phyloP scores from a whole-genome alignment of 2,888 invertebrate species.

The Temnothorax rugatulus region DNA sequence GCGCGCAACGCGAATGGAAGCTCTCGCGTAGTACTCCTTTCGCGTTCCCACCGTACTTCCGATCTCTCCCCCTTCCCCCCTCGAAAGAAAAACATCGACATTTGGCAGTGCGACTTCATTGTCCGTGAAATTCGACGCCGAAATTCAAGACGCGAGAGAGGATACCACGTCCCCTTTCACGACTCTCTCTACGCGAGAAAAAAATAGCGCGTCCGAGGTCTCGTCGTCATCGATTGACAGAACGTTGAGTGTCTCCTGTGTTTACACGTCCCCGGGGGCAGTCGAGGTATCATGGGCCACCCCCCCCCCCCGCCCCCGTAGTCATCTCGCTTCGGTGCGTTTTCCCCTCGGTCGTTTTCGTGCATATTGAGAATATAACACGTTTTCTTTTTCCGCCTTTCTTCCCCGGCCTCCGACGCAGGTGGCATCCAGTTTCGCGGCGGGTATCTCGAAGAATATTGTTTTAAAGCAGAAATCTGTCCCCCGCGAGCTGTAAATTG shows the following conservation, averaged over 20 bases:
- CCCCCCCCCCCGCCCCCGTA: constrained; percentile 25
- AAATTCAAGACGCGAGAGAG: constrained; percentile 48
- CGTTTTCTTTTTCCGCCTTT: constrained; percentile 43
- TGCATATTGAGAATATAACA: constrained; percentile 81
- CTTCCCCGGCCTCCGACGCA: constrained; percentile 24
- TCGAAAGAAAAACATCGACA: constrained; percentile 44
- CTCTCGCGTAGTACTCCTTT: constrained; percentile 37
- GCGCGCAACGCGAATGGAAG: constrained; percentile 35
- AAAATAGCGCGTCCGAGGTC: constrained; percentile 54
- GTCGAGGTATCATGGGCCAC: constrained; percentile 74
- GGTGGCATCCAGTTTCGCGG: constrained; percentile 65
- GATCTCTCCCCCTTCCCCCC: constrained; percentile 51
- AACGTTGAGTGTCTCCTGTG: constrained; percentile 79
- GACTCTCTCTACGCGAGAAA: not conserved
- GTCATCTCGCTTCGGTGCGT: constrained; percentile 66
- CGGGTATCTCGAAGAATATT: constrained; percentile 78
- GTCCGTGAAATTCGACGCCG: constrained; percentile 70
- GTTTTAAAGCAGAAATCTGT: constrained; percentile 85
- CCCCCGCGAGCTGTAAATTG: constrained; percentile 83
- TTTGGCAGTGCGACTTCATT: constrained; percentile 57
- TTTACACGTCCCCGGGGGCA: constrained; percentile 83
- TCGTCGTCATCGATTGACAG: constrained; percentile 79
- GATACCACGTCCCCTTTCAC: not conserved
- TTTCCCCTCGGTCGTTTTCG: constrained; percentile 67
- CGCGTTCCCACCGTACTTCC: constrained; percentile 39